These are phyloP conservation scores for Chaetorhynchus papuensis DNA, from an alignment of 2,113 vertebrate species.

Conservation along the genomic window DNA sequence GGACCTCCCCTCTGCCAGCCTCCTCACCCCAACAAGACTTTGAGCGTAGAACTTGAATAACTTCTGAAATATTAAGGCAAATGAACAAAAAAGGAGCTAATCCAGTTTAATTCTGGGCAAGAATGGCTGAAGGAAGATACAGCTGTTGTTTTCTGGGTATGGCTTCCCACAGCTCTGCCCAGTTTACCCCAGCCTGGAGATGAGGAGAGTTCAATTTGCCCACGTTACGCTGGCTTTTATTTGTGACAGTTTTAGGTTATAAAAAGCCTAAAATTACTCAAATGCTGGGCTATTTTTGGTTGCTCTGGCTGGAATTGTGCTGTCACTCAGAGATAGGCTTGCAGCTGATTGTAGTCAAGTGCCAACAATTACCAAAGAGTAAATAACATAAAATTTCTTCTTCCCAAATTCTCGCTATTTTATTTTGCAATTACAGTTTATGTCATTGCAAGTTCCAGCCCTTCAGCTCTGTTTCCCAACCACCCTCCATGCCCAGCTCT, in stretches of 20 bases:
- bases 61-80: not conserved
- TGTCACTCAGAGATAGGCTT: not conserved
- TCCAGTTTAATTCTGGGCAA: not conserved
- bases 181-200: not conserved
- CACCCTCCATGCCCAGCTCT: not conserved
- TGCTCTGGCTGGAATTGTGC: not conserved
- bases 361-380: not conserved
- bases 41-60: not conserved
- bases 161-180: not conserved
- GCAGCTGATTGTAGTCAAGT: not conserved
- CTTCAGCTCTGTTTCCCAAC: not conserved
- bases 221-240: not conserved
- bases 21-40: not conserved
- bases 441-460: not conserved
- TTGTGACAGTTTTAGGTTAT: not conserved
- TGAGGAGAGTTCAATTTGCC: not conserved
- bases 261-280: not conserved
- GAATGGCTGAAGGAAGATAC: not conserved
- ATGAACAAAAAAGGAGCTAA: not conserved
- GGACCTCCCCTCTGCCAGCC: not conserved
- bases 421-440: not conserved
- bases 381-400: conserved; percentile 9
- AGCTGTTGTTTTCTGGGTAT: not conserved
- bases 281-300: not conserved
- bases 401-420: not conserved